Base-by-base conservation (phyloP, 2,113 vertebrate genomes). In the Barnardius zonarius region DNA sequence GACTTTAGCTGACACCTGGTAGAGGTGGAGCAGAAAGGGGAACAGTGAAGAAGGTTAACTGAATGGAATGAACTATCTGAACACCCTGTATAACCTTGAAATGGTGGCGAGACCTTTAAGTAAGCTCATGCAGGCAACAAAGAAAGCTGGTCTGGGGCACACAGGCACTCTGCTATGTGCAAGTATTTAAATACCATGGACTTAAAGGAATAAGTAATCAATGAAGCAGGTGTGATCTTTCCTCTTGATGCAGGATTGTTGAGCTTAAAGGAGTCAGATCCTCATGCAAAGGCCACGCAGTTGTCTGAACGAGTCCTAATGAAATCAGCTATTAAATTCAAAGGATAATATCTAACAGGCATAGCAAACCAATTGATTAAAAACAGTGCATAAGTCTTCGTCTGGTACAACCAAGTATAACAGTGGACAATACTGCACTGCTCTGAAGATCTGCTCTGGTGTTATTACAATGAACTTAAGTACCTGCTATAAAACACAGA, bases 71-170 rank as follows among this genome's bases (percentile, higher is more conserved):
- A 64, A 18, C 43, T n/a, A 1, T 51, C 16, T 23, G 28, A 48
- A 37, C 25, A 10, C 7, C 16, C 41, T 23, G 18, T 48, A 11
- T 13, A 51, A 59, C 31, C 31, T 8, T 27, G 9, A 24, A 35
- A n/a, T 46, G 0, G 0, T n/a, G 59, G 41, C 1, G 5, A 86
- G 31, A 85, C 23, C n/a, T 37, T 51, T 13, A 6, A 31, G 22
- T 78, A 66, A 77, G 79, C 43, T 54, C 31, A 13, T 1, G 14
- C 20, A 37, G 46, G 68, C 49, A 76, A 19, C 4, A 2, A 0
- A 0, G 22, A 35, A 35, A 59, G 22, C 31, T 17, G 7, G 8
- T 30, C 25, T 39, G 13, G 69, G 28, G 43, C 51, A n/a, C 35
- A 46, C 10, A 14, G n/a, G 30, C 37, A 61, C 20, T 17, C 57